Evolutionary conservation across 2,888 invertebrate species (phyloP), one percentile per base, ranked within the genome.

Genomic region (Vannuccia rotundouncinata): DNA sequence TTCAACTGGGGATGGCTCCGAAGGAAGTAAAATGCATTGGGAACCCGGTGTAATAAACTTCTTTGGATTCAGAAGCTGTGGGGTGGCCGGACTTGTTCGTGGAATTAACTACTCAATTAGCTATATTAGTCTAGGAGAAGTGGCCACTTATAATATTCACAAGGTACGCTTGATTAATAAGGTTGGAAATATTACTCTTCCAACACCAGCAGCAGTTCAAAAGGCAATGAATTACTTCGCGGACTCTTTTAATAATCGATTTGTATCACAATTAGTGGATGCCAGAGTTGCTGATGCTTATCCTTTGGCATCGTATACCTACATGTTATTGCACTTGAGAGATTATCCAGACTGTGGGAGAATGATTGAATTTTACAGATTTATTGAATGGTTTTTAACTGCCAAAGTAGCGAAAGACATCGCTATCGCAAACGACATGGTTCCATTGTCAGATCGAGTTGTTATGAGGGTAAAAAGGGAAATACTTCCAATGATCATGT

Each of bases 281-380:
- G 79, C 81, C 0, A 80, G 29, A 0, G 25, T 27, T 2, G 31
- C 59, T 5, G 77, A 81, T 0, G 77, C 84, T 1, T 86, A 85
- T 74, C 87, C 87, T 0, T 83, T 87, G 0, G 83, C 85, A 1
- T 84, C 84, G 1, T 86, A 84, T 81, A 85, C 86, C 0, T 86
- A 85, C 82, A 83, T 87, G 78, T 83, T 86, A 45, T 81, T 86
- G 0, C 82, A 83, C 22, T 81, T 80, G 79, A 82, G 82, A 0
- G 66, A 59, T 22, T 84, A 60, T 66, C 29, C 29, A 5, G 80
- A 84, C 74, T 87, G 87, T 81, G 81, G 81, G 0, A 78, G 82
- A 0, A 84, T 85, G 17, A 83, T 82, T 29, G 87, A 87, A 81
- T 82, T 87, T 17, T 82, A 85, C n/a, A 82, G 86, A 17, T 86